Conservation (phyloP, 2,797 vertebrate genomes). For the Neomorphus geoffroyi region DNA sequence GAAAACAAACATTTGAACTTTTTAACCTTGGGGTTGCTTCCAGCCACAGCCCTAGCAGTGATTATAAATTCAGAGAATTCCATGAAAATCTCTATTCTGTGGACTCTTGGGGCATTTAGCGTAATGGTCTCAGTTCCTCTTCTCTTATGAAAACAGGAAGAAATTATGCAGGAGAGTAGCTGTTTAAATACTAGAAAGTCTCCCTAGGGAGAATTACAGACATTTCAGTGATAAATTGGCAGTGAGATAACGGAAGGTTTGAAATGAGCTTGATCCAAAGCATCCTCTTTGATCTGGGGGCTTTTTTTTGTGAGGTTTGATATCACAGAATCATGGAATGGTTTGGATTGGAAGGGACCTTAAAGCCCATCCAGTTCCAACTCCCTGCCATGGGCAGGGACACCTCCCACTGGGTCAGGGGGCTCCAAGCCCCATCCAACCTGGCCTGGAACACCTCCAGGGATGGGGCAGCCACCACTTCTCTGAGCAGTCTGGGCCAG, state of each 20-base stretch:
- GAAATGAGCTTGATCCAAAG: not conserved
- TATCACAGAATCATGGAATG: no score
- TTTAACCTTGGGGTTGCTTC: conserved; percentile 24
- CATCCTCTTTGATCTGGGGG: not conserved
- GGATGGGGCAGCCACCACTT: no score
- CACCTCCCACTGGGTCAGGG: no score
- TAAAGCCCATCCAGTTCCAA: no score
- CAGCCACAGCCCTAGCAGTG: not conserved
- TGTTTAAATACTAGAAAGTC: conserved; percentile 58
- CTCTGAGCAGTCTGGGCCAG: no score
- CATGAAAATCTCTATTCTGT: conserved; percentile 24
- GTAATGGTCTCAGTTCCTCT: conserved; percentile 48
- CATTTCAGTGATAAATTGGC: conserved; percentile 55
- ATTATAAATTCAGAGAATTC: conserved; percentile 45
- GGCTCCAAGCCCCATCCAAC: no score
- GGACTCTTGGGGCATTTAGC: conserved; percentile 20
- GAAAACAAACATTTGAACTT: not conserved
- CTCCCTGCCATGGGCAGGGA: no score
- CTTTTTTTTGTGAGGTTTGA: not conserved
- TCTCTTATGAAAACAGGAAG: conserved; percentile 56
- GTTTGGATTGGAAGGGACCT: no score
- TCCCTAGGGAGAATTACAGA: conserved; percentile 47
- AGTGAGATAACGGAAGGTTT: conserved; percentile 15
- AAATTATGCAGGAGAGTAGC: conserved; percentile 46
- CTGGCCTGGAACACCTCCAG: not conserved